A percentile compares a stretch with the other conserved stretches of the same genome.
Conservation (phyloP, 2,797 vertebrate genomes). For the Miichthys miiuy region DNA sequence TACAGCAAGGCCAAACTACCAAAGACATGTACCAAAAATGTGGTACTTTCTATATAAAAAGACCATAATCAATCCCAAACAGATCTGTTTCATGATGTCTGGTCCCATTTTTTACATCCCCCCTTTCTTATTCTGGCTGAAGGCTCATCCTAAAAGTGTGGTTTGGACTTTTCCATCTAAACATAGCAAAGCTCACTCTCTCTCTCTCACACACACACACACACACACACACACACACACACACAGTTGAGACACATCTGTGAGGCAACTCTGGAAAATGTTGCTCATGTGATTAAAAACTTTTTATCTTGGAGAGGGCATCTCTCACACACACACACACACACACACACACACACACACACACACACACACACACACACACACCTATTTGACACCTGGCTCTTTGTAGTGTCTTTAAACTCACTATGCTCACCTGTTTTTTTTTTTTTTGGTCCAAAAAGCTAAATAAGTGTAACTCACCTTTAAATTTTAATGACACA, state of each 20-base stretch:
- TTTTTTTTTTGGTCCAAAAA: too few species aligned
- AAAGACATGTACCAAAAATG: too few species aligned
- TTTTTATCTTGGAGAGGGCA: slow-evolving; percentile 38
- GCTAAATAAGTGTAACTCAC: not conserved
- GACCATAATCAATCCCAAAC: not conserved
- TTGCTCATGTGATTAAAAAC: slow-evolving; percentile 59
- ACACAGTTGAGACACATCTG: slow-evolving; percentile 23
- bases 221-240: slow-evolving; percentile 29
- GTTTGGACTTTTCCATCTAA: slow-evolving; percentile 50
- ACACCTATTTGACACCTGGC: not conserved
- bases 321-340: not conserved
- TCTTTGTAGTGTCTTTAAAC: not conserved
- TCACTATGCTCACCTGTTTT: too few species aligned
- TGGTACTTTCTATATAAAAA: not conserved
- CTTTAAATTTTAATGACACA: not conserved
- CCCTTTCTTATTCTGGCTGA: not conserved
- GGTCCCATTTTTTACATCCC: not conserved
- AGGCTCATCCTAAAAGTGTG: slow-evolving; percentile 44
- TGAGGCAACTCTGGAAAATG: slow-evolving; percentile 60
- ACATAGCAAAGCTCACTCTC: slow-evolving; percentile 44
- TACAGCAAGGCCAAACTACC: too few species aligned
- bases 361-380: too few species aligned
- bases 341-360: too few species aligned
- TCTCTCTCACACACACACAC: slow-evolving; percentile 8
- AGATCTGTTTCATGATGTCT: not conserved